Percentiles rank a stretch among this genome's conserved stretches.
Evolutionary conservation across 30 jellyfish, hydroid and myxozoan genomes (phyloP).

Genomic region (Turritopsis rubra): DNA sequence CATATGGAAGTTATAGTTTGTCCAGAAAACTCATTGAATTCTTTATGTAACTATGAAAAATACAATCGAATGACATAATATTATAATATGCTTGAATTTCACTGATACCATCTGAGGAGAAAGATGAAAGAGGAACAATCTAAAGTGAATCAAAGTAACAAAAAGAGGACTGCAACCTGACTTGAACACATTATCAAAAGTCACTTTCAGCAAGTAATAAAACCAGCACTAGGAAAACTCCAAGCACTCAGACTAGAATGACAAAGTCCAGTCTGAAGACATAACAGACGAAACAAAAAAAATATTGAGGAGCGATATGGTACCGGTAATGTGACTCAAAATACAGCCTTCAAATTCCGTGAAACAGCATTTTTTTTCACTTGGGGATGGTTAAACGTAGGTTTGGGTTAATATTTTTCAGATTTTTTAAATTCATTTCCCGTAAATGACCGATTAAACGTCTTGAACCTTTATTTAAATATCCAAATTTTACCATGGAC

Average conservation of each 20-base stretch:
- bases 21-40: constrained; percentile 52
- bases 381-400: too few relatives aligned
- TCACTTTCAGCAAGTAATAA: constrained; percentile 22
- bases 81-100: neutral
- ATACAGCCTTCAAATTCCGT: too few relatives aligned
- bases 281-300: too few relatives aligned
- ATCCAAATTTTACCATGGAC: too few relatives aligned
- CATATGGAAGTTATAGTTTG: constrained; percentile 42
- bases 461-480: too few relatives aligned
- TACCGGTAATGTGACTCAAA: too few relatives aligned
- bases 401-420: too few relatives aligned
- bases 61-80: neutral
- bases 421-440: too few relatives aligned
- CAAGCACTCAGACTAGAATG: neutral
- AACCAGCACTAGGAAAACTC: neutral
- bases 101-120: neutral
- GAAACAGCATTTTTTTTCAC: too few relatives aligned
- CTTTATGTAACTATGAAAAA: constrained; percentile 45
- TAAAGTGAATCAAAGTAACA: neutral
- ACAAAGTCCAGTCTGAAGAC: neutral
- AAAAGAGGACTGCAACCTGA: neutral
- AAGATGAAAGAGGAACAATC: neutral
- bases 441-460: too few relatives aligned
- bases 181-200: constrained; percentile 29
- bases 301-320: too few relatives aligned